Base-by-base conservation (phyloP, 2,797 vertebrate species). In the Erpetoichthys calabaricus region DNA sequence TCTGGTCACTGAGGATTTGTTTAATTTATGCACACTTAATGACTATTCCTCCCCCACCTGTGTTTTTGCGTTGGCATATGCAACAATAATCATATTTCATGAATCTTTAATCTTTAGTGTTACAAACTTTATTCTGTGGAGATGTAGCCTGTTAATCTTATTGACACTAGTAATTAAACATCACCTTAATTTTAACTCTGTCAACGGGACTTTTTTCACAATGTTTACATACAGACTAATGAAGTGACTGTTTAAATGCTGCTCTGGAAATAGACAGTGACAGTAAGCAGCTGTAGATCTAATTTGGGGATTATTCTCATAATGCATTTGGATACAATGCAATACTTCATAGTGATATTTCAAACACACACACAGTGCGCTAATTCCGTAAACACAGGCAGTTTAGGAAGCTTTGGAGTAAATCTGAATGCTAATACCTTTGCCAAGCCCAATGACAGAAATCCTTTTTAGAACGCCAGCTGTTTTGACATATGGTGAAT, bases 11-110 rank as follows among this genome's bases (percentile, higher is more conserved):
- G 55, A 52, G 45, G 44, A 9, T 9, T 51, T 42, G 8, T 55
- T 55, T 55, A 56, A 54, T 54, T 43, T 54, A 54, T 54, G 53
- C 53, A 54, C 53, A 54, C 44, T 54, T 54, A 54, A 54, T 54
- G 41, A 42, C 53, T 54, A 7, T 54, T 54, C 53, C 53, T 54
- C 10, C 53, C 10, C 53, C 25, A 42, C 6, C 41, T 42, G 53
- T 42, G 41, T 42, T 54, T 54, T 54, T 54, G 53, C 3, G 8
- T 6, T 8, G 41, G 53, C 53, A 54, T 54, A 42, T 54, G 5
- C 53, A 25, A 54, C 53, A 54, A 54, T 54, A 54, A 42, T 54
- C 10, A 42, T 54, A 54, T 49, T 49, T 42, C 4, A 54, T 54
- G 41, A 54, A 42, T 54, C 42, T 54, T 3, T 54, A 42, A 54